Evolutionary conservation across 2,797 vertebrate species (phyloP).

Genomic region (Syndactyla subalaris): DNA sequence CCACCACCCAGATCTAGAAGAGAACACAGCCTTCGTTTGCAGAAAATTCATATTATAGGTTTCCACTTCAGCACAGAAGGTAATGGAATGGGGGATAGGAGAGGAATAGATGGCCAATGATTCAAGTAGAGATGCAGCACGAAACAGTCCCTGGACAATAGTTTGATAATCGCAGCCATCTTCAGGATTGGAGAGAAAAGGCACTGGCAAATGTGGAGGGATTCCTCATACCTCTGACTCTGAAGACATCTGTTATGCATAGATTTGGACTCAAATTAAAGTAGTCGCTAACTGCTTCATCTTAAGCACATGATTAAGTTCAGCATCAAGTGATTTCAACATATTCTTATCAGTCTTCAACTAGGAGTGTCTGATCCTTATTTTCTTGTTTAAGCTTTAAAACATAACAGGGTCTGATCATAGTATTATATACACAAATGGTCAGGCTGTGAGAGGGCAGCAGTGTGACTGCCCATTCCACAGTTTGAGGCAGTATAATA

Average conservation of each 20-base stretch:
- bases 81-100: background rate
- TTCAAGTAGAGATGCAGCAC: background rate
- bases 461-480: background rate
- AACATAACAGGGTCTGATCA: background rate
- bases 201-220: background rate
- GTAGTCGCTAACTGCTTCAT: background rate
- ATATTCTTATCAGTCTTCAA: background rate
- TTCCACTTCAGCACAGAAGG: background rate
- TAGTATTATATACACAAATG: background rate
- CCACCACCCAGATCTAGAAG: background rate
- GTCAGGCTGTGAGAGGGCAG: background rate
- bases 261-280: background rate
- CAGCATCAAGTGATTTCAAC: background rate
- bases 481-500: background rate
- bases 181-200: background rate
- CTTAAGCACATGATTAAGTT: background rate
- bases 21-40: background rate
- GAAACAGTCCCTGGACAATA: background rate
- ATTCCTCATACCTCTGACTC: background rate
- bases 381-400: background rate
- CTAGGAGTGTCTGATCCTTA: background rate
- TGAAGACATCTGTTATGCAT: background rate
- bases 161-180: background rate
- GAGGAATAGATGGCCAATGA: background rate
- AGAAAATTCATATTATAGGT: background rate